Conservation (phyloP, 2,113 vertebrate species). For the Notechis scutatus region DNA sequence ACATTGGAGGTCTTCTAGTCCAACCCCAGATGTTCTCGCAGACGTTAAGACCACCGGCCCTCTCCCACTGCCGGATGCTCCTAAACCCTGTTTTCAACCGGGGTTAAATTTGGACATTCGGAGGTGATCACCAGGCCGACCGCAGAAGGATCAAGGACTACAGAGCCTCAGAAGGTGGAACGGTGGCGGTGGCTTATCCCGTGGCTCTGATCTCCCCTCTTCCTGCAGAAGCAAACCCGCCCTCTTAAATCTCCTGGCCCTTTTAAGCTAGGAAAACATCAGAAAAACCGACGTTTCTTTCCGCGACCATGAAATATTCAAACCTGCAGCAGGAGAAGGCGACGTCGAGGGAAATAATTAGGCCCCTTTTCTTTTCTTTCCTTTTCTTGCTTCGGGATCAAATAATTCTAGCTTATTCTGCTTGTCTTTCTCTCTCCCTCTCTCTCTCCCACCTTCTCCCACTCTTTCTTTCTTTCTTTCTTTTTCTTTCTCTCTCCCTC, state of each 20-base stretch:
- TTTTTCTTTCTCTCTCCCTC: no score
- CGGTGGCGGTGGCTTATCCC: background rate
- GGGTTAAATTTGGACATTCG: background rate
- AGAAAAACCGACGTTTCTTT: background rate
- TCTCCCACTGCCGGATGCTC: background rate
- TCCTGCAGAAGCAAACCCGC: background rate
- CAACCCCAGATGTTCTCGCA: no score
- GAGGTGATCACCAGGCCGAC: rapidly evolving
- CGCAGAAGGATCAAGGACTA: background rate
- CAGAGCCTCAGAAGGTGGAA: background rate
- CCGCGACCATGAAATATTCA: background rate
- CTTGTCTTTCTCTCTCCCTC: background rate
- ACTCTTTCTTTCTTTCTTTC: no score
- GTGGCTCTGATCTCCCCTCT: background rate
- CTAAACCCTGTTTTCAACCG: background rate
- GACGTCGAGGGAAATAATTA: background rate
- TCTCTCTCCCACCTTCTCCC: background rate
- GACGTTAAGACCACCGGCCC: background rate
- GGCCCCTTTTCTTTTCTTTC: background rate
- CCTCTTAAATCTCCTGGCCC: background rate
- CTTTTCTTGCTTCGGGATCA: background rate
- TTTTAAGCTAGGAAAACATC: background rate
- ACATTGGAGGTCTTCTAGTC: no score
- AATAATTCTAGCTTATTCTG: background rate
- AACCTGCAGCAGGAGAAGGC: background rate